Evolutionary conservation across 2,113 vertebrate species (phyloP).

Genomic region (Trematomus loennbergii): DNA sequence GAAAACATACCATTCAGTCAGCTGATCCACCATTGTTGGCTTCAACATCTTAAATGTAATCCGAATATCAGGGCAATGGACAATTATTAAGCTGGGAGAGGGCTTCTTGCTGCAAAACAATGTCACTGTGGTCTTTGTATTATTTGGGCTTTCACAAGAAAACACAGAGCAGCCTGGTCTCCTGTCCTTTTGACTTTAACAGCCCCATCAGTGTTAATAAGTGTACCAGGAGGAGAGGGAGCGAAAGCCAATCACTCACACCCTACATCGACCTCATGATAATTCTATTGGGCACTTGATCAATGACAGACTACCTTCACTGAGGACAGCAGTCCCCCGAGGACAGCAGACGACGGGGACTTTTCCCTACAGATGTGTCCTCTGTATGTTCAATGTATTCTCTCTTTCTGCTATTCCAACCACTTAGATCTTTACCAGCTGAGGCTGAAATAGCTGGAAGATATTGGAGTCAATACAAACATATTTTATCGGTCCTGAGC

Average conservation of each 20-base stretch:
- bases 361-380: conserved; percentile 15
- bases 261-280: conserved; percentile 34
- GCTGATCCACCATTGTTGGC: not conserved
- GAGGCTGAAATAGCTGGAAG: conserved; percentile 32
- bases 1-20: not conserved
- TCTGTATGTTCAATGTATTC: not conserved
- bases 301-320: conserved; percentile 29
- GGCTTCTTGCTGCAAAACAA: not conserved
- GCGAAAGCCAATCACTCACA: conserved; percentile 39
- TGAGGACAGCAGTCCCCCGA: not conserved
- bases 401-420: not conserved
- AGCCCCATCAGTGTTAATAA: conserved; percentile 26
- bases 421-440: not conserved
- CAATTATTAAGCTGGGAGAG: not conserved
- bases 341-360: not conserved
- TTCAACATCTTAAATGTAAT: not conserved
- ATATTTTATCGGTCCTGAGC: conserved; percentile 58
- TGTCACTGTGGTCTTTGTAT: not conserved
- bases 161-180: conserved; percentile 3
- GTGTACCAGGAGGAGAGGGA: conserved; percentile 21
- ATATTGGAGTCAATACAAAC: conserved; percentile 52
- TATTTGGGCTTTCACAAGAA: no score
- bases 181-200: conserved; percentile 26
- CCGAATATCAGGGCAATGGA: not conserved
- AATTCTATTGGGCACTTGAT: conserved; percentile 51